Percentiles rank a stretch among this genome's conserved stretches.
These are phyloP conservation scores for Toxostoma redivivum DNA, from an alignment of 2,113 vertebrate genomes.

Conservation along the genomic window DNA sequence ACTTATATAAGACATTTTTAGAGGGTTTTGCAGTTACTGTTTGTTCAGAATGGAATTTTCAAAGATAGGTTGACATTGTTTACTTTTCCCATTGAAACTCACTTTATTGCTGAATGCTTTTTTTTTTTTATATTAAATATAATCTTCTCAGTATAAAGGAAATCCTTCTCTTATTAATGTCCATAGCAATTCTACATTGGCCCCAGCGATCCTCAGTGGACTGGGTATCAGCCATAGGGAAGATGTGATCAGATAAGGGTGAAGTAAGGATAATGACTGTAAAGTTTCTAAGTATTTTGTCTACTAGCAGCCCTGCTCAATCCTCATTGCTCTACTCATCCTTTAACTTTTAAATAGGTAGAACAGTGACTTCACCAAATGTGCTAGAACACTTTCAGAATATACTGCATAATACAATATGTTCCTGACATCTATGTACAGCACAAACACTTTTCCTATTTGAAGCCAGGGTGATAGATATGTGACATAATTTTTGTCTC, in stretches of 20 bases:
- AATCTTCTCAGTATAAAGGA: neutral
- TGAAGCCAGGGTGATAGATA: neutral
- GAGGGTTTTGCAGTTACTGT: neutral
- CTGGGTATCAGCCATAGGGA: neutral
- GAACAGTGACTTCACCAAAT: neutral
- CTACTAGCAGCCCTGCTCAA: neutral
- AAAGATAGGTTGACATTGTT: neutral
- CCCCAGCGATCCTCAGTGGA: neutral
- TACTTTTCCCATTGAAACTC: neutral
- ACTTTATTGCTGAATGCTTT: neutral
- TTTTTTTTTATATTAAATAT: neutral
- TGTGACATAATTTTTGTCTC: neutral
- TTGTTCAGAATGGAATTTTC: neutral
- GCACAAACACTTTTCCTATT: neutral
- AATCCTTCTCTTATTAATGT: neutral
- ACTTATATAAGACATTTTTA: neutral
- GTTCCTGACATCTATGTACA: neutral
- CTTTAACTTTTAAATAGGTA: neutral
- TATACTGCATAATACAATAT: rapidly evolving
- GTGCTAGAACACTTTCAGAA: neutral
- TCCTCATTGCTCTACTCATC: neutral
- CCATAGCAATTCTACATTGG: neutral
- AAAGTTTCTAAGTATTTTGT: neutral
- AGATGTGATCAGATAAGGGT: neutral
- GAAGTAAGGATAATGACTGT: neutral